Conservation (phyloP, 2,888 invertebrate genomes). For the Abscondita cerata region DNA sequence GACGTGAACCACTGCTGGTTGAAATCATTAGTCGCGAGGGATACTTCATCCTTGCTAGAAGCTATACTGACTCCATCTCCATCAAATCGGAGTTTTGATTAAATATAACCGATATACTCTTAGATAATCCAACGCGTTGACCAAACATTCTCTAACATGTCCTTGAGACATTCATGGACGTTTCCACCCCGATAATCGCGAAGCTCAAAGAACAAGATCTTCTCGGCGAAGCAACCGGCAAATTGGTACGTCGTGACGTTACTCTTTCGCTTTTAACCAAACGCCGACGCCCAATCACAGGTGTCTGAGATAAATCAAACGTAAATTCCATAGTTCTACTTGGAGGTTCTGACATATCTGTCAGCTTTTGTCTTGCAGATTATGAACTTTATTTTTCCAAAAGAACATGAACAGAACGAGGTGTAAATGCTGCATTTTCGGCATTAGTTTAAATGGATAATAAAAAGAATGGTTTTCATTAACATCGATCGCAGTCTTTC, state of each 20-base stretch:
- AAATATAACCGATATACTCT: constrained; percentile 98
- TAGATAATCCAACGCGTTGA: constrained; percentile 93
- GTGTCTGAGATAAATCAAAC: constrained; percentile 92
- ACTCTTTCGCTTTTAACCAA: constrained; percentile 64
- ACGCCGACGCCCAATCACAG: constrained; percentile 86
- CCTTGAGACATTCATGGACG: constrained; percentile 92
- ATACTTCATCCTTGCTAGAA: constrained; percentile 95
- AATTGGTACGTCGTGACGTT: too few relatives aligned
- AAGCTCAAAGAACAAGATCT: constrained; percentile 86
- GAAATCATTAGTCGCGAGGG: constrained; percentile 80
- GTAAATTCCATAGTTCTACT: constrained; percentile 98
- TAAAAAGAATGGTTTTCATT: too few relatives aligned
- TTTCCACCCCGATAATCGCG: constrained; percentile 89
- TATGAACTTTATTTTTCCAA: too few relatives aligned
- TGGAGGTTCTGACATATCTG: too few relatives aligned
- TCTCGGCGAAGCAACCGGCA: constrained; percentile 73
- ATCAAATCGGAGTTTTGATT: constrained; percentile 96
- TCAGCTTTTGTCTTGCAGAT: too few relatives aligned
- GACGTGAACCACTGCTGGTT: constrained; percentile 79
- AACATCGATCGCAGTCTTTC: too few relatives aligned
- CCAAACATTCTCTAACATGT: constrained; percentile 95
- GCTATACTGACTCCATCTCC: constrained; percentile 95
- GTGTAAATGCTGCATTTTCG: too few relatives aligned
- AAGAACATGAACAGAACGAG: too few relatives aligned
- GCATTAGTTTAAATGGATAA: too few relatives aligned